Base-by-base conservation (phyloP, 2,888 invertebrate species). In the Lordiphosa fenestrarum region DNA sequence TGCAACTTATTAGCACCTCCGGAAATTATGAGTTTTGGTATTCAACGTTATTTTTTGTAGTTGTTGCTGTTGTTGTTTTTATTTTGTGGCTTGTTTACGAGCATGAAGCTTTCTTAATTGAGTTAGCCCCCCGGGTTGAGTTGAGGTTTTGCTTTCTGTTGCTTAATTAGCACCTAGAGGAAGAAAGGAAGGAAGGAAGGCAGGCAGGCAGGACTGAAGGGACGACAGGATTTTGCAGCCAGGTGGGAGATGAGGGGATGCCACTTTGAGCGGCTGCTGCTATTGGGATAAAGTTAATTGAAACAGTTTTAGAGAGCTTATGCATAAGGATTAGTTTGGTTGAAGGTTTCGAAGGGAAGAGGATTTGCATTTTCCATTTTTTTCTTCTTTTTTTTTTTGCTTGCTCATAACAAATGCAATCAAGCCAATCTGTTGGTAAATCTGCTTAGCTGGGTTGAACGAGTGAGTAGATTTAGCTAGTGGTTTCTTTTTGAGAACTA, bases 1-100 rank as follows among this genome's bases (percentile, higher is more conserved):
- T 75, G 82, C 76, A 83, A 80, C 83, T 80, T 80, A 83, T 80
- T 80, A 80, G 77, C 78, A 80, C 78, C 78, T 83, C 80, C 74
- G 83, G 77, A 83, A 80, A 80, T 80, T 80, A 80, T 82, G 83
- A 80, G 71, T 73, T 69, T 68, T 12, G 61, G 62, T 58, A 69
- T 66, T 61, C 67, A 58, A 56, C 53, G 42, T 15, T 25, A 25
- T 25, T 25, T 25, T 25, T 25, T 25, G 25, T 2, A 25, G 15
- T 15, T 15, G 15, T 15, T 15, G n/a, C n/a, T n/a, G 25, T 25
- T 44, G 23, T 66, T 30, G 30, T 30, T 30, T 30, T 30, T 30
- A 30, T 68, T 68, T 66, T 74, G 64, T 71, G 69, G 59, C 67
- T 73, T 77, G 67, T 75, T 73, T 75, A 69, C 73, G 64, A 64